A percentile compares a stretch with the other conserved stretches of the same genome.
These are phyloP conservation scores for Parauchenoglanis punctatus DNA, from an alignment of 2,797 vertebrate genomes.

Conservation along the genomic window DNA sequence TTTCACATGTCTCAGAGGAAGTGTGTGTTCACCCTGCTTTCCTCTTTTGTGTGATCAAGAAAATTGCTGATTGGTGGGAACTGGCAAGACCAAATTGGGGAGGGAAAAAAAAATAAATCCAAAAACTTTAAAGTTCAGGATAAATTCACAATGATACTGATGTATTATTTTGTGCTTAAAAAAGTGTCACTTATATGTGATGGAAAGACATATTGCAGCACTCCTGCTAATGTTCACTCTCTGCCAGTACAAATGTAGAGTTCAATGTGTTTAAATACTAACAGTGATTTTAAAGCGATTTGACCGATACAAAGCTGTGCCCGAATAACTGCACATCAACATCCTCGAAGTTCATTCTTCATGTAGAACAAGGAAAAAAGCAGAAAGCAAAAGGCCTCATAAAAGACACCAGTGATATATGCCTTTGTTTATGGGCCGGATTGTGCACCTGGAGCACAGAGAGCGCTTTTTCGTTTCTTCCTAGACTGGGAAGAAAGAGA, in stretches of 20 bases:
- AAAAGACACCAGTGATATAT: constrained; percentile 37
- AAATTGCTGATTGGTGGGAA: not conserved
- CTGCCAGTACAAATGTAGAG: not conserved
- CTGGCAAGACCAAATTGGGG: not conserved
- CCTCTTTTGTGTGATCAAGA: not conserved
- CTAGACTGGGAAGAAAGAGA: constrained; percentile 16
- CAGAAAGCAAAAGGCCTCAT: not conserved
- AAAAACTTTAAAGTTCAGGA: not conserved
- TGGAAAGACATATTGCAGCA: not conserved
- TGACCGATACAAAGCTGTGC: not conserved
- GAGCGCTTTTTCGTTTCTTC: not conserved
- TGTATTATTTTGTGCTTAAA: not conserved
- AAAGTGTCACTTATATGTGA: not conserved
- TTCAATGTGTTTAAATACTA: not conserved
- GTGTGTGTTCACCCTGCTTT: not conserved
- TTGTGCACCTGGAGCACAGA: constrained; percentile 24
- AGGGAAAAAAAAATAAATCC: not conserved
- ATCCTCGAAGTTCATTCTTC: not conserved
- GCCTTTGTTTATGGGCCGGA: constrained; percentile 26
- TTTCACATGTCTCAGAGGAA: not conserved
- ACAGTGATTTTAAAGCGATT: not conserved
- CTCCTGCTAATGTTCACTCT: not conserved
- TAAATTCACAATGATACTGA: not conserved
- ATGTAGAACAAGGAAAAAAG: constrained; percentile 4
- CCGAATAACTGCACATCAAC: not conserved